A percentile compares a stretch with the other conserved stretches of the same genome.
Conservation (phyloP, 2,888 invertebrate genomes). For the Amitus sp. region DNA sequence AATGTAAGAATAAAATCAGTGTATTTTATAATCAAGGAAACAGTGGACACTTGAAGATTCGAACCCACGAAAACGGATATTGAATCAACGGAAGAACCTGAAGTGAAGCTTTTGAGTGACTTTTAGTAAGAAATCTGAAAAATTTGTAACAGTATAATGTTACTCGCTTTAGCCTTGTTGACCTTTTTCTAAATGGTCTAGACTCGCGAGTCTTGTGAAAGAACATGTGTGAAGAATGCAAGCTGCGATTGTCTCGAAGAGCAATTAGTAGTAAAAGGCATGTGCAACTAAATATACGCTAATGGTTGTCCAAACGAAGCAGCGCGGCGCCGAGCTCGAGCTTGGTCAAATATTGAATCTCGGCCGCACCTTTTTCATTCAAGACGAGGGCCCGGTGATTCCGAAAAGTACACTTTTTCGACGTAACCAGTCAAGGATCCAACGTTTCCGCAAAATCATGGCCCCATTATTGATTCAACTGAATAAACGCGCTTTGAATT, state of each 20-base stretch:
- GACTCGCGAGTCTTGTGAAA: too few relatives aligned
- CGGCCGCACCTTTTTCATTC: conserved; percentile 40
- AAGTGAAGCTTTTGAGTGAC: too few relatives aligned
- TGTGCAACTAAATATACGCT: conserved; percentile 38
- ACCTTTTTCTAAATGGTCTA: too few relatives aligned
- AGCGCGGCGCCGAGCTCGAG: conserved; percentile 38
- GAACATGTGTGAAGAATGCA: conserved; percentile 34
- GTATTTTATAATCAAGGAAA: too few relatives aligned
- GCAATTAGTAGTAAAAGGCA: conserved; percentile 41
- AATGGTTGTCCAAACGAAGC: conserved; percentile 42
- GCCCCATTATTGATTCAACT: conserved; percentile 2
- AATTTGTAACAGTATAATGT: too few relatives aligned
- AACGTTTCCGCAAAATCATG: neutral
- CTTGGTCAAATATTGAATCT: conserved; percentile 48
- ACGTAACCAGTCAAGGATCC: too few relatives aligned
- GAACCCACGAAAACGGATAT: too few relatives aligned
- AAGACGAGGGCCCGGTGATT: conserved; percentile 17
- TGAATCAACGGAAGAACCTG: too few relatives aligned
- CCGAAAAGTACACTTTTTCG: conserved; percentile 28
- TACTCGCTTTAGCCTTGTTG: too few relatives aligned
- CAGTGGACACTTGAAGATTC: too few relatives aligned
- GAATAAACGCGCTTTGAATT: neutral
- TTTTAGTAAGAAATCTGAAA: too few relatives aligned
- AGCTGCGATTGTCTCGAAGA: conserved; percentile 41
- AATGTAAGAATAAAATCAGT: too few relatives aligned